Conservation (phyloP, 2,113 vertebrate species). For the Trochalopteron elliotii region DNA sequence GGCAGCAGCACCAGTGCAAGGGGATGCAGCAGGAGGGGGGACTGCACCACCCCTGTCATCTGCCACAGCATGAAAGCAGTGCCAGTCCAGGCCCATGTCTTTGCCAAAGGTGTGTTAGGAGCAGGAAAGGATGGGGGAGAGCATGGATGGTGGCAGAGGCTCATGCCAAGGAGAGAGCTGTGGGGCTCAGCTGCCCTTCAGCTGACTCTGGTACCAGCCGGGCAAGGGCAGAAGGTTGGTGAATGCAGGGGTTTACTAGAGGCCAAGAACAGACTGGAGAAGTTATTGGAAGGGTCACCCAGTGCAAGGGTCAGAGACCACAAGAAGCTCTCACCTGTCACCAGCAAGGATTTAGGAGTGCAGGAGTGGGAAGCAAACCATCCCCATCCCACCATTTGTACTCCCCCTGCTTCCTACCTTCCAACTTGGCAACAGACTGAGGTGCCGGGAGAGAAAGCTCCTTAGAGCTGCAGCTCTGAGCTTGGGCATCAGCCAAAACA, state of each 20-base stretch:
- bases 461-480: neutral
- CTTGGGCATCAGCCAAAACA: neutral
- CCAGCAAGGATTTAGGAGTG: neutral
- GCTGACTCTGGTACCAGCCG: neutral
- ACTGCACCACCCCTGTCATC: neutral
- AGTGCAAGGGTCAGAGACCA: neutral
- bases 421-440: neutral
- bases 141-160: neutral
- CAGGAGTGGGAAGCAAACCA: neutral
- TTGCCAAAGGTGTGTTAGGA: neutral
- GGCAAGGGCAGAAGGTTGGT: neutral
- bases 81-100: accelerated
- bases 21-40: neutral
- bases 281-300: neutral
- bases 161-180: neutral
- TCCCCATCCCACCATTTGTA: neutral
- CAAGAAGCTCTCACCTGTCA: neutral
- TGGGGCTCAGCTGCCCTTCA: neutral
- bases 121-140: neutral
- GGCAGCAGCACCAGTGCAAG: accelerated
- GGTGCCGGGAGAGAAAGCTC: neutral
- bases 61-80: accelerated
- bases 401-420: neutral
- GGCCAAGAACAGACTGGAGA: neutral
- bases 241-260: neutral